phyloP scores from a whole-genome alignment of 2,888 invertebrate genomes.

The Halocaridina rubra region DNA sequence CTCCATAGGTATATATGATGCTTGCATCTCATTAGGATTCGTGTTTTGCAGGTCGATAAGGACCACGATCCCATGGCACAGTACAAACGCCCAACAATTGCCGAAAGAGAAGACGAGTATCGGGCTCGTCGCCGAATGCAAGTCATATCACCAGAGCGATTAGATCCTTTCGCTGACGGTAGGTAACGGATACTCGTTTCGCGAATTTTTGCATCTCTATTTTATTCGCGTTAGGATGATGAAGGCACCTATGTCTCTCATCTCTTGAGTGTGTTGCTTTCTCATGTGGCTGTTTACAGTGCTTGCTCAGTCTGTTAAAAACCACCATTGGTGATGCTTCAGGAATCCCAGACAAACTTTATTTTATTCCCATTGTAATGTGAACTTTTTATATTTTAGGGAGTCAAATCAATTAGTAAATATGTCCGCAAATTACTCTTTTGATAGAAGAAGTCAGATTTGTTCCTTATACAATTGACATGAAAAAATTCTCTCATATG shows the following conservation, averaged over 20 bases:
- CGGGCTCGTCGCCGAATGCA: conserved; percentile 83
- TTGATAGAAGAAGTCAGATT: no score
- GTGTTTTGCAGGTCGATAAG: conserved; percentile 79
- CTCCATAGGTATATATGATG: neutral
- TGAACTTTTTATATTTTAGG: no score
- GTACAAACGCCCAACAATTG: conserved; percentile 89
- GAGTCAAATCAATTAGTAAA: no score
- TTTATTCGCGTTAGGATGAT: conserved; percentile 15
- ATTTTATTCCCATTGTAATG: no score
- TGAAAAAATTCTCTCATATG: no score
- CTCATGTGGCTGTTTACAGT: conserved; percentile 45
- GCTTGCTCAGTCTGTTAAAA: conserved; percentile 21
- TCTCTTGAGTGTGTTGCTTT: conserved; percentile 54
- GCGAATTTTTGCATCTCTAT: neutral
- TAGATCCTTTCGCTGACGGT: conserved; percentile 99
- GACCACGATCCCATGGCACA: conserved; percentile 96
- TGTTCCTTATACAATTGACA: no score
- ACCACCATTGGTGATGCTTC: no score
- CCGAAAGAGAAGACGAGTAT: conserved; percentile 97
- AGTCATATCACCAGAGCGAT: conserved; percentile 91
- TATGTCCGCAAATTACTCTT: no score
- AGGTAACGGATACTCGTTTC: conserved; percentile 68
- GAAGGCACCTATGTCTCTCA: conserved; percentile 9
- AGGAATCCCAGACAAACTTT: no score
- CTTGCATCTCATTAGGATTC: neutral